Evolutionary conservation across 2,797 vertebrate species (phyloP), one percentile per base, ranked within the genome.

Genomic region (Lates japonicus): DNA sequence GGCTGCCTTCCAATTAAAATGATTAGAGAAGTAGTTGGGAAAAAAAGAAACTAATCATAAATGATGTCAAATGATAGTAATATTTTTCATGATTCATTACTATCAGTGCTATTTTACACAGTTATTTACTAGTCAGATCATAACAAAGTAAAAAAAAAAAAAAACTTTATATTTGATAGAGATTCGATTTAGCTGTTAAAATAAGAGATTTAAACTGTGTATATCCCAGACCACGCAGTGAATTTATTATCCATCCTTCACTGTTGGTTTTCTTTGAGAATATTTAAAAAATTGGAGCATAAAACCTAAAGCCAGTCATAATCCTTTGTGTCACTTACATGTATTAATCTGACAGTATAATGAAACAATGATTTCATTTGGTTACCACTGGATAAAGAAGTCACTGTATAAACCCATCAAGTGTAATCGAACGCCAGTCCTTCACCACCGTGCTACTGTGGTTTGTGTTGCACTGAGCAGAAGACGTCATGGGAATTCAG

Each of bases 401-500:
- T 85, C 80, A 90, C 91, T 93, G 92, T 94, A 73, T 76, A 74
- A 89, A 85, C 20, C 90, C 87, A 90, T 89, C 88, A 85, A 72
- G 83, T 91, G 93, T 90, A 93, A 94, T 83, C 12, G 39, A 89
- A 89, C 22, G 84, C 90, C 79, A 1, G 76, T 77, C 78, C 85
- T 67, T 87, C 78, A 59, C 78, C 35, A 8, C 78, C 41, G 59
- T 2, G 73, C 84, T 76, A 73, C 85, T 70, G 70, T 49, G 78
- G 84, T 87, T 92, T 87, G 81, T 88, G 88, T 93, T 93, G 90
- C 90, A 83, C 52, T 42, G 71, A 65, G 85, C 87, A 63, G 85
- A 88, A 90, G 87, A 93, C 94, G 92, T 94, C 93, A 94, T 94
- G 93, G 92, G 94, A 94, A 93, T 95, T 94, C 86, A 76, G 91